These are phyloP conservation scores for Cheilosia vernalis DNA, from an alignment of 2,888 invertebrate genomes.

Conservation along the genomic window DNA sequence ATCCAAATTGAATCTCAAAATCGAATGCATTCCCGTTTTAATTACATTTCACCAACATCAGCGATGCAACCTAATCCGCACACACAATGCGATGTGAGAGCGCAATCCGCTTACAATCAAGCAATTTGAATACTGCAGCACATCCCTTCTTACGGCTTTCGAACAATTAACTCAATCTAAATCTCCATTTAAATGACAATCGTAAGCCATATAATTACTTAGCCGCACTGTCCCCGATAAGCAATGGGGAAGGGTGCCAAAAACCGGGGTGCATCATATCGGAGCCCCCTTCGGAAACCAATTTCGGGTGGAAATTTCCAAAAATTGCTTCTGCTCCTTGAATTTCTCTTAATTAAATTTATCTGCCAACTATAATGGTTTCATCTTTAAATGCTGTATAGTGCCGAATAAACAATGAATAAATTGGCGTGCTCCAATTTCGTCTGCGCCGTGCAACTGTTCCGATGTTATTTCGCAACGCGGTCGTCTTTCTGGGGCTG, in stretches of 20 bases:
- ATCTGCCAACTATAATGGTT: not conserved
- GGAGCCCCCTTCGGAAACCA: not conserved
- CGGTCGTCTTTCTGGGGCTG: not conserved
- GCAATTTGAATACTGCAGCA: conserved; percentile 22
- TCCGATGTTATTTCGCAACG: too few species aligned
- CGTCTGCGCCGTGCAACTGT: not conserved
- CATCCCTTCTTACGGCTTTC: conserved; percentile 10
- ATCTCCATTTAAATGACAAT: conserved; percentile 37
- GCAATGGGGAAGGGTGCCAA: not conserved
- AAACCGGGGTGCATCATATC: not conserved
- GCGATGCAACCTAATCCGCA: conserved; percentile 6
- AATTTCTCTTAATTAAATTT: conserved; percentile 40
- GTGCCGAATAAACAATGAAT: conserved; percentile 40
- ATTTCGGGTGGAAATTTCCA: conserved; percentile 19
- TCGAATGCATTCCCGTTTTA: not conserved
- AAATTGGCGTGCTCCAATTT: conserved; percentile 27
- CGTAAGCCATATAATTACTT: conserved; percentile 39
- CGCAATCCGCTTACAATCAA: conserved; percentile 3
- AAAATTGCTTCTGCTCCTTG: conserved; percentile 22
- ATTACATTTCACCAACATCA: conserved; percentile 14
- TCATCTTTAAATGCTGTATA: conserved; percentile 11
- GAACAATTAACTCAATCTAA: conserved; percentile 42
- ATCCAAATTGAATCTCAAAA: not conserved
- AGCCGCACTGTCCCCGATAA: not conserved
- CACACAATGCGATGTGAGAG: not conserved